Evolutionary conservation across 2,888 invertebrate genomes (phyloP), one percentile per base, ranked within the genome.

Genomic region (Callyntrura guangdongensis): DNA sequence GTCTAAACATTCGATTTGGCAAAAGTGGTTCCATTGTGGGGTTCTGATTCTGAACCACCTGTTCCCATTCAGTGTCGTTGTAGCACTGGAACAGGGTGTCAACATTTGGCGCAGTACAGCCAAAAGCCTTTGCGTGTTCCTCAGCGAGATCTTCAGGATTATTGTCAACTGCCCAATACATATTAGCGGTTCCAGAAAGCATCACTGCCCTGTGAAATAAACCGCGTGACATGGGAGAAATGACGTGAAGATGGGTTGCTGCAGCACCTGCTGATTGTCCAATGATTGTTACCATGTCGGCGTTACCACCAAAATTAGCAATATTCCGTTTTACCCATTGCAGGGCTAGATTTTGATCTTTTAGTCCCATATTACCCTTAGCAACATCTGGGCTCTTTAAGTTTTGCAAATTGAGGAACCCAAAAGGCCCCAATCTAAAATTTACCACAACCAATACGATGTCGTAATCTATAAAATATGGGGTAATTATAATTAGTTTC

Each of bases 311-410:
- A 12, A 77, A 77, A 2, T n/a, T 20, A 6, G 47, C 49, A 9
- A 77, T 77, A 14, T 77, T 77, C 6, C 47, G 45, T 20, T 77
- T 45, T 2, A 77, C 77, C 77, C 77, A 77, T 47, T 77, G 11
- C 77, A 77, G 20, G 3, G 49, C 77, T 14, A 77, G n/a, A 4
- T 9, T 0, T 17, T 45, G 49, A 47, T 77, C 77, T 20, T 47
- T 47, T 0, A 77, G 17, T 2, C 77, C 77, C 47, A 77, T 49
- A 12, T 77, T 77, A 20, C 77, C 77, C 14, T 6, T 3, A 9
- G 27, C 4, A 6, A 2, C 36, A 2, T 36, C 36, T 4, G 36
- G 36, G 36, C 6, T 6, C 36, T 36, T 36, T 36, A 36, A 2
- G 36, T 36, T 2, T 4, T 2, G 36, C 1, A 49, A n/a, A 69